These are phyloP conservation scores for Archips crataeganus DNA, from an alignment of 2,888 invertebrate genomes.

Conservation along the genomic window DNA sequence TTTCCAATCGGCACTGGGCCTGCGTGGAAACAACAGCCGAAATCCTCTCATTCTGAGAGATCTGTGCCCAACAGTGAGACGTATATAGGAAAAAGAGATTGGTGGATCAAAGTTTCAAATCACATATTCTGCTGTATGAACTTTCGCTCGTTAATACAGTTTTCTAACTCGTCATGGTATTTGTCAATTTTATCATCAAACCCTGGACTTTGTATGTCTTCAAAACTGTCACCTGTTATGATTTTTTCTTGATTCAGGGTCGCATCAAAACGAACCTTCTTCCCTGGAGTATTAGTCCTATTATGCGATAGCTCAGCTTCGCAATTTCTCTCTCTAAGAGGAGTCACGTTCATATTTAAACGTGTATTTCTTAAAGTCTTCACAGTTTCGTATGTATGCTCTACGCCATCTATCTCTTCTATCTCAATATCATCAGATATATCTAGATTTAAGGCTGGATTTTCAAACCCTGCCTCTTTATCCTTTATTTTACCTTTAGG, in stretches of 20 bases:
- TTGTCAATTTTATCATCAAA: slow-evolving; percentile 79
- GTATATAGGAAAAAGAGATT: neutral
- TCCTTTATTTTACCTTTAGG: slow-evolving; percentile 63
- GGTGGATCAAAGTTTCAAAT: slow-evolving; percentile 29
- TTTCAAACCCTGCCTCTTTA: slow-evolving; percentile 77
- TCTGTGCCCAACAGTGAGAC: no score
- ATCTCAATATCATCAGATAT: slow-evolving; percentile 81
- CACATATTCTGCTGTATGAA: slow-evolving; percentile 80
- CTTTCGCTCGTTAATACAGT: slow-evolving; percentile 82
- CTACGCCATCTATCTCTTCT: slow-evolving; percentile 68
- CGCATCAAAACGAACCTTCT: slow-evolving; percentile 81
- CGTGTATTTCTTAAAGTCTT: slow-evolving; percentile 77
- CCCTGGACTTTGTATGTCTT: slow-evolving; percentile 77
- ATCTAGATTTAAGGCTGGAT: slow-evolving; percentile 75
- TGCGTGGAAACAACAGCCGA: no score
- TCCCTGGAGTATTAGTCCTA: slow-evolving; percentile 71
- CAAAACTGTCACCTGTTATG: slow-evolving; percentile 81
- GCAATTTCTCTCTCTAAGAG: slow-evolving; percentile 63
- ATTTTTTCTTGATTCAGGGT: slow-evolving; percentile 79
- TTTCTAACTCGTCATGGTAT: slow-evolving; percentile 82
- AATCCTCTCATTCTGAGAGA: no score
- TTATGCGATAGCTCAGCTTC: slow-evolving; percentile 69
- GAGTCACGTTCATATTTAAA: slow-evolving; percentile 78
- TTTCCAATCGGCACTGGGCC: no score
- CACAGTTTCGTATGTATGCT: slow-evolving; percentile 78